phyloP scores from a whole-genome alignment of 2,113 vertebrate species.

The Accipiter cooperii region DNA sequence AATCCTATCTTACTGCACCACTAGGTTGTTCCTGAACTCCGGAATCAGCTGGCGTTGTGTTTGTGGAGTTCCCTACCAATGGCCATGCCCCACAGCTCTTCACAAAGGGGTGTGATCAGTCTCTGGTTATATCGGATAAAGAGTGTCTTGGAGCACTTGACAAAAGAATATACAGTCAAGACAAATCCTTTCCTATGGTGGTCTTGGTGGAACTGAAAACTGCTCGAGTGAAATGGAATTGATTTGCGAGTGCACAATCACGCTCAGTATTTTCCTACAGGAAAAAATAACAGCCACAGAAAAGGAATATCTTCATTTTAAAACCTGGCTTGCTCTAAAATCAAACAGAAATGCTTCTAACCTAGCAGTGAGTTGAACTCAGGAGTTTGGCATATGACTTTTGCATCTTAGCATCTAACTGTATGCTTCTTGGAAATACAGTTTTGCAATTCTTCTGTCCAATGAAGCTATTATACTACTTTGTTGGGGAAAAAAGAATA shows the following conservation, averaged over 20 bases:
- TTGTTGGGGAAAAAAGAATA: not conserved
- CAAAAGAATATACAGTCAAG: not conserved
- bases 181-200: not conserved
- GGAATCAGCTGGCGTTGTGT: not conserved
- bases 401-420: not conserved
- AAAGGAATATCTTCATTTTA: not conserved
- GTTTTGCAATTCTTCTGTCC: not conserved
- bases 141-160: not conserved
- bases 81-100: accelerated
- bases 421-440: not conserved
- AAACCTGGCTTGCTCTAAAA: not conserved
- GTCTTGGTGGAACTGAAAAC: not conserved
- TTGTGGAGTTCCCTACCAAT: not conserved
- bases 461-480: not conserved
- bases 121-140: not conserved
- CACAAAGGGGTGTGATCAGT: not conserved
- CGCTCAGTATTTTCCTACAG: not conserved
- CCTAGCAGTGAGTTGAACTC: not conserved
- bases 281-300: not conserved
- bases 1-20: not conserved
- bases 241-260: not conserved
- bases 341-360: not conserved
- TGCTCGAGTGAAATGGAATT: not conserved
- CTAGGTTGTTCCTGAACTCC: not conserved
- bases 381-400: not conserved